phyloP scores from a whole-genome alignment of 2,797 vertebrate species.

The Antennarius maculatus region DNA sequence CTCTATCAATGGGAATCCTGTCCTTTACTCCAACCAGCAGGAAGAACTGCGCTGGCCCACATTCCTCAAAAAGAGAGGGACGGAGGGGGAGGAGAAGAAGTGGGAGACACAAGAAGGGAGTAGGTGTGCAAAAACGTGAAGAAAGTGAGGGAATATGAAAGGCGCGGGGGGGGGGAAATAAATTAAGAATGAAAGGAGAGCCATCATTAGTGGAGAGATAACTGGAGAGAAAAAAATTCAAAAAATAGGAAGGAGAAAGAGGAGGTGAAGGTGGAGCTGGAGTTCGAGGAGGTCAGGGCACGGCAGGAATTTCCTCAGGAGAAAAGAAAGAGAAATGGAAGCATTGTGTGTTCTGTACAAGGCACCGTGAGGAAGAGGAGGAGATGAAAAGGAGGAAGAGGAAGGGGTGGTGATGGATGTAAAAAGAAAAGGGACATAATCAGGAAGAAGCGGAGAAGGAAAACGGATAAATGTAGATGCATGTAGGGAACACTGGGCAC shows the following conservation, averaged over 20 bases:
- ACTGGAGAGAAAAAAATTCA: neutral
- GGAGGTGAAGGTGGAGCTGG: neutral
- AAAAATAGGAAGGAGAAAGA: slow-evolving; percentile 2
- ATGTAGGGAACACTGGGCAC: slow-evolving; percentile 20
- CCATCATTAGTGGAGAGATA: neutral
- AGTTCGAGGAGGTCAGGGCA: slow-evolving; percentile 25
- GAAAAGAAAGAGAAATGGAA: slow-evolving; percentile 59
- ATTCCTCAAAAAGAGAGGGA: slow-evolving; percentile 77
- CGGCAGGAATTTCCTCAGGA: slow-evolving; percentile 49
- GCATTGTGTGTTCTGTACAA: slow-evolving; percentile 68
- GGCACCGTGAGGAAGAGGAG: slow-evolving; percentile 41
- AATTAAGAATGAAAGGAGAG: neutral
- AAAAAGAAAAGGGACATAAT: slow-evolving; percentile 18
- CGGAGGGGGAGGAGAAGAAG: slow-evolving; percentile 53
- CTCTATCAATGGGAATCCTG: slow-evolving; percentile 86
- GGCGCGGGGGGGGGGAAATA: neutral
- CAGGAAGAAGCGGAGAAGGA: neutral
- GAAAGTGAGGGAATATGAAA: slow-evolving; percentile 9
- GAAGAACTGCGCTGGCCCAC: slow-evolving; percentile 74
- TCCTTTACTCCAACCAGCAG: slow-evolving; percentile 74
- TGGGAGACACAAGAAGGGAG: slow-evolving; percentile 45
- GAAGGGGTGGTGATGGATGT: slow-evolving; percentile 18
- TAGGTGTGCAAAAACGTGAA: slow-evolving; percentile 23
- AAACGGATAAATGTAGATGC: slow-evolving; percentile 13
- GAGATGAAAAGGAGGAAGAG: slow-evolving; percentile 7